These are phyloP conservation scores for Microhierax caerulescens DNA, from an alignment of 2,797 vertebrate species.

Conservation along the genomic window DNA sequence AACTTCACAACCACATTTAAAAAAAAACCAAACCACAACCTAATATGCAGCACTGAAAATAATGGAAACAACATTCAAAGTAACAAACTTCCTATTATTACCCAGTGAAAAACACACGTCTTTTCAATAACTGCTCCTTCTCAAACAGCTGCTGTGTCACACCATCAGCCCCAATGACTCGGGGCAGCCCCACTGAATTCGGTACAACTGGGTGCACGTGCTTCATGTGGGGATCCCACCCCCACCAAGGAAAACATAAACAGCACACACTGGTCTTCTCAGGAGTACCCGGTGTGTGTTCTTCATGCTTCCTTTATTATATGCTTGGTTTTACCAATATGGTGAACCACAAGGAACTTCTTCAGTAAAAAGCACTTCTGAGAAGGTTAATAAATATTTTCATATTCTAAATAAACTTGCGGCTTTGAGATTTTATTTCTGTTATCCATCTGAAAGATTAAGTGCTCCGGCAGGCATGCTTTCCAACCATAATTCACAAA, in stretches of 20 bases:
- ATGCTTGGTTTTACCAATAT: not conserved
- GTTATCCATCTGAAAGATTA: constrained; percentile 10
- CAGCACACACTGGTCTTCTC: not conserved
- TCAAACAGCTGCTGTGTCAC: not conserved
- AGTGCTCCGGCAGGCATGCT: constrained; percentile 10
- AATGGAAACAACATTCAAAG: not conserved
- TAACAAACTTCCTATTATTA: not conserved
- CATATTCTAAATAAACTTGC: constrained; percentile 14
- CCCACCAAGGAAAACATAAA: not conserved
- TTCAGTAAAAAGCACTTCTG: constrained; percentile 6
- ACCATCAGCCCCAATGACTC: not conserved
- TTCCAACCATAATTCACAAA: constrained; percentile 28
- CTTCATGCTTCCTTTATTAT: not conserved
- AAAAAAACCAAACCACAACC: not conserved
- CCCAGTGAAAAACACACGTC: not conserved
- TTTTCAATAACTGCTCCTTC: not conserved
- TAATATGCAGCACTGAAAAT: not conserved
- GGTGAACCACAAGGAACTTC: constrained; percentile 15
- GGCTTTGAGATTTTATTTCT: constrained; percentile 37
- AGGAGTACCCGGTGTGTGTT: not conserved
- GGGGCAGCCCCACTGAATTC: not conserved
- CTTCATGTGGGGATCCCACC: not conserved
- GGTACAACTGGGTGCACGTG: not conserved
- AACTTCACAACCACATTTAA: not conserved
- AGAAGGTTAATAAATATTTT: constrained; percentile 48